Base-by-base conservation (phyloP, 2,113 vertebrate genomes). In the Pseudorhombus dupliciocellatus region DNA sequence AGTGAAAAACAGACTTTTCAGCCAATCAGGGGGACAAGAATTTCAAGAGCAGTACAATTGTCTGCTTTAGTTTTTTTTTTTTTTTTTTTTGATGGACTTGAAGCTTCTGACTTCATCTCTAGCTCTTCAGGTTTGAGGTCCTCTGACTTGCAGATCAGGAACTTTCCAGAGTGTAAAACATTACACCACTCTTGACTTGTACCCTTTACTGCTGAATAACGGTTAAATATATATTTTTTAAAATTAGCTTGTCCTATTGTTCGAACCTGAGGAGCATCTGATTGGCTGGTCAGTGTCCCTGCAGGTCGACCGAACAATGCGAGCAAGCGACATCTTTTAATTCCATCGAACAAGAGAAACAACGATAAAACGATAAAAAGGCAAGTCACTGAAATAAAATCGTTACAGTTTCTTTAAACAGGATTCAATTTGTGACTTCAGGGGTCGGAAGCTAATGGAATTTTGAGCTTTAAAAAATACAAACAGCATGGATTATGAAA, bases 231-330 rank as follows among this genome's bases (percentile, higher is more conserved):
- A 28, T 28, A 28, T 28, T 28, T 28, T 28, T 3, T 1, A 37
- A 37, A 37, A 37, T 11, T 1, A 37, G 34, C 7, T 11, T 37
- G 14, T 16, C 12, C 14, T 44, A 44, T 4, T 44, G 46, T 50
- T 18, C 11, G 7, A 42, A 65, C 21, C 25, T 4, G 0, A 21
- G 81, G 58, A 56, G 25, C 81, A 51, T 44, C 84, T 80, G 84
- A 88, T 84, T 88, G 79, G 79, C 21, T 74, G 87, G 68, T 84
- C 82, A 88, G 79, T 34, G 76, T 83, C 40, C 34, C 77, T 28
- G 18, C 21, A 44, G 21, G 31, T 58, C 25, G 2, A 34, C 59
- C 26, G 26, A 18, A 37, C 42, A 1, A 44, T 16, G n/a, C 54
- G 25, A 20, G 9, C 20, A 20, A 10, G 34, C 34, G 12, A 37